Evolutionary conservation across 2,113 vertebrate species (phyloP).

Genomic region (Campylomormyrus numenius): DNA sequence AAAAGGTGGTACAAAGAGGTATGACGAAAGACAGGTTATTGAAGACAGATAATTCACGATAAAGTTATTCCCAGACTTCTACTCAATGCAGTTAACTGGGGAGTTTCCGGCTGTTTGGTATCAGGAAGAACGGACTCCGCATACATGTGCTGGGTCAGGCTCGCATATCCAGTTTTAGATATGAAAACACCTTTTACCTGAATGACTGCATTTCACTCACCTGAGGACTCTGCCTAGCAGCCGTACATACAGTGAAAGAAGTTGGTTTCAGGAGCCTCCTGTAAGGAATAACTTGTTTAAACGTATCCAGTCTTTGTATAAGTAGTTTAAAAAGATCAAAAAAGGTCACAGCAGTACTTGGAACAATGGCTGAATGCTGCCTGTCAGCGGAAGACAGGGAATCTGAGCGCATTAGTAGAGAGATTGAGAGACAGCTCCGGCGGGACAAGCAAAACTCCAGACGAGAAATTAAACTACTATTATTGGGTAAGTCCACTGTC

Average conservation of each 20-base stretch:
- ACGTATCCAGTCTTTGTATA: not conserved
- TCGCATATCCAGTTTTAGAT: not conserved
- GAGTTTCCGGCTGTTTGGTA: not conserved
- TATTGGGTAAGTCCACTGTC: conserved; percentile 70
- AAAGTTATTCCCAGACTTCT: not conserved
- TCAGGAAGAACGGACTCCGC: not conserved
- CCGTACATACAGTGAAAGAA: not conserved
- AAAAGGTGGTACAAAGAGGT: not conserved
- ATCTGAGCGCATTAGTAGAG: conserved; percentile 58
- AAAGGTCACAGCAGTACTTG: not conserved
- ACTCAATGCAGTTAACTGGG: not conserved
- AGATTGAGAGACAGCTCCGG: conserved; percentile 71
- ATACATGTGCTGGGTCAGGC: not conserved
- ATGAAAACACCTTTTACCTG: not conserved
- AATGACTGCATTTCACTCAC: not conserved
- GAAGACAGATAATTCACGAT: not conserved
- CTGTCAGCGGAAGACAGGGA: conserved; percentile 60
- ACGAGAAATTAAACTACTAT: conserved; percentile 67
- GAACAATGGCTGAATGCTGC: conserved; percentile 66
- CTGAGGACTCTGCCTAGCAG: not conserved
- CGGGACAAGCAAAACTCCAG: conserved; percentile 54
- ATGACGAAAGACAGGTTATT: not conserved
- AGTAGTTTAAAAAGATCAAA: not conserved
- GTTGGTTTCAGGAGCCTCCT: not conserved
- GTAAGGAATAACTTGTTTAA: not conserved